These are phyloP conservation scores for Sebastes kiyomatsui DNA, from an alignment of 2,797 vertebrate species.

Conservation along the genomic window DNA sequence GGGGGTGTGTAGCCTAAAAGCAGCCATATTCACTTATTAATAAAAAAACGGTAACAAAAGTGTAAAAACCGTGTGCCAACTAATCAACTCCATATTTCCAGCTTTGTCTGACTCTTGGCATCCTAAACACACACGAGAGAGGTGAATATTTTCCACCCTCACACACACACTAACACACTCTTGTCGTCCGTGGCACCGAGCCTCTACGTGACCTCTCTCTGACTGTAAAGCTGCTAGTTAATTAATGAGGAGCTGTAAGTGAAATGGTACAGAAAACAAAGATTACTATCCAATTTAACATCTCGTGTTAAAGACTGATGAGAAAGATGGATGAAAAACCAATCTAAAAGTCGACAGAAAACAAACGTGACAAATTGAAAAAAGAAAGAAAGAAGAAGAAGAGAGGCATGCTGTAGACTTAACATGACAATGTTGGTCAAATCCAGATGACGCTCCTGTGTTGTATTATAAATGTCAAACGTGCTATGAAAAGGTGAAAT, in stretches of 20 bases:
- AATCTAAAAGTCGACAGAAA: background rate
- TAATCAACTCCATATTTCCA: conserved; percentile 23
- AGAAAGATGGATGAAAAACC: background rate
- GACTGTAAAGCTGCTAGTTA: conserved; percentile 1
- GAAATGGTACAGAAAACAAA: background rate
- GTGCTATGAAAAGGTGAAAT: background rate
- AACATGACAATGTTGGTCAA: background rate
- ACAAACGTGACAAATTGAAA: background rate
- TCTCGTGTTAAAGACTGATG: background rate
- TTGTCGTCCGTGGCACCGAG: background rate
- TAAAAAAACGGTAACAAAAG: background rate
- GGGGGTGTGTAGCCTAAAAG: background rate
- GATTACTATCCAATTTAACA: background rate
- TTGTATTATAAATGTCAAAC: background rate
- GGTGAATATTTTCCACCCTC: conserved; percentile 9
- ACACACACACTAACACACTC: background rate
- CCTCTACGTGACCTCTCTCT: conserved; percentile 12
- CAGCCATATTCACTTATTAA: background rate
- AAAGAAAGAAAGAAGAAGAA: background rate
- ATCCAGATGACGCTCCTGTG: background rate
- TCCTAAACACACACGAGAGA: background rate
- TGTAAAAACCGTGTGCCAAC: background rate
- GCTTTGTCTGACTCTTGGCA: background rate
- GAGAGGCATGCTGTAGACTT: background rate
- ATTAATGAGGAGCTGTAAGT: conserved; percentile 12